Evolutionary conservation across 2,888 invertebrate genomes (phyloP), one percentile per base, ranked within the genome.

Genomic region (Eucera pruinosa): DNA sequence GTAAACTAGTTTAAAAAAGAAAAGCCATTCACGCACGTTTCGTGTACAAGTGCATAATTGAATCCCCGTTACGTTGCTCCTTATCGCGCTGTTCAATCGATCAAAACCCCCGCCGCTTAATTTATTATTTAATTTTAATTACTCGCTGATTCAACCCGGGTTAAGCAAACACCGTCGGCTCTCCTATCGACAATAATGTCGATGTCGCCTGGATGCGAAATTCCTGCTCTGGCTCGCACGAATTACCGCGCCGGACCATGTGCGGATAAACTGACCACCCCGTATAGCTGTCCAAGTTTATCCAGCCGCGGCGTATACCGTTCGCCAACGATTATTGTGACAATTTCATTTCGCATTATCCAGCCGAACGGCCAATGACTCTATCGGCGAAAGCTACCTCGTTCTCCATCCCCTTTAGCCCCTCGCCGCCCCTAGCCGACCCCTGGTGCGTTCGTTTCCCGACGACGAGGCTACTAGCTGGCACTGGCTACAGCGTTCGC

Each of bases 281-380:
- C 58, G 78, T 78, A 78, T 76, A 77, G 47, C 77, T 62, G 66
- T 76, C 77, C 50, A 64, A 78, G 78, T 78, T 78, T 78, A 78
- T 78, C 71, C 82, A 76, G 77, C 68, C 76, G 60, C 76, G 60
- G 66, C 54, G 54, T 78, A 69, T 80, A 82, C 82, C 71, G 82
- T 73, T 80, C 79, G 75, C 69, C 81, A 81, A 86, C 82, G 87
- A 88, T 89, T 89, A 89, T 89, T 85, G 88, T 85, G 88, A 89
- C 88, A 88, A 89, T 89, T 89, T 88, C 88, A 86, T 87, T 88
- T 87, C 83, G 85, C 87, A 89, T 87, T 88, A 89, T 87, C 81
- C 83, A 83, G 67, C 62, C 74, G 75, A 80, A 77, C 75, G 72
- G 77, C 78, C 85, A 80, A 83, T 80, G 84, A 84, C 81, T 83